These are phyloP conservation scores for Pelusios castaneus DNA, from an alignment of 2,113 vertebrate genomes.

Conservation along the genomic window DNA sequence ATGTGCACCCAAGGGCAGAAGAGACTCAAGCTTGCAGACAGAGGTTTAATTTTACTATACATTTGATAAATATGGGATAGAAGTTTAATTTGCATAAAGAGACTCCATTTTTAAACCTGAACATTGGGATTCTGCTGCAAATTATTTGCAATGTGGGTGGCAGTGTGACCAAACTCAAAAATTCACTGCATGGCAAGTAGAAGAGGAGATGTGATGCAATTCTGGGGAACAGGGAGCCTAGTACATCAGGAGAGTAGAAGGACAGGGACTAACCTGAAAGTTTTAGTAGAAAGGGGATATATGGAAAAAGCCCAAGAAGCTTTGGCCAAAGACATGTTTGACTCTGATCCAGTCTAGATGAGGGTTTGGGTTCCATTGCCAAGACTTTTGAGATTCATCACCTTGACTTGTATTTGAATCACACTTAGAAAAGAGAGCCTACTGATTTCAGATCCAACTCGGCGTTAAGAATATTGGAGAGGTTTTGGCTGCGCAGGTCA, in stretches of 20 bases:
- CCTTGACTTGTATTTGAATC: background rate
- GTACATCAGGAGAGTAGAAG: background rate
- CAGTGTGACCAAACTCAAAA: background rate
- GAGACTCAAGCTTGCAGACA: background rate
- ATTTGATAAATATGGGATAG: background rate
- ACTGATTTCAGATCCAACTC: background rate
- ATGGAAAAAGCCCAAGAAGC: conserved; percentile 2
- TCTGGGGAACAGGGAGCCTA: background rate
- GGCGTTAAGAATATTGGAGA: background rate
- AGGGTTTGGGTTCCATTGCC: background rate
- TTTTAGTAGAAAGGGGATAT: background rate
- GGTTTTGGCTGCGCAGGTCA: background rate
- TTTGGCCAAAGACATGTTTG: background rate
- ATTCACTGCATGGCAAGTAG: background rate
- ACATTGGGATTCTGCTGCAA: background rate
- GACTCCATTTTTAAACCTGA: background rate
- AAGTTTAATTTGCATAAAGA: background rate
- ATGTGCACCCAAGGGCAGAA: background rate
- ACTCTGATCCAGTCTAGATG: background rate
- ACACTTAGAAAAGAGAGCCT: background rate
- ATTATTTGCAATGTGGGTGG: background rate
- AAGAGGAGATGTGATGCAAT: background rate
- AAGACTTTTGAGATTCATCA: background rate
- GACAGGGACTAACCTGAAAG: conserved; percentile 3
- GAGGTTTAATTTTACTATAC: background rate